These are phyloP conservation scores for Enteromius anoplus DNA, from an alignment of 2,797 vertebrate genomes.

Conservation along the genomic window DNA sequence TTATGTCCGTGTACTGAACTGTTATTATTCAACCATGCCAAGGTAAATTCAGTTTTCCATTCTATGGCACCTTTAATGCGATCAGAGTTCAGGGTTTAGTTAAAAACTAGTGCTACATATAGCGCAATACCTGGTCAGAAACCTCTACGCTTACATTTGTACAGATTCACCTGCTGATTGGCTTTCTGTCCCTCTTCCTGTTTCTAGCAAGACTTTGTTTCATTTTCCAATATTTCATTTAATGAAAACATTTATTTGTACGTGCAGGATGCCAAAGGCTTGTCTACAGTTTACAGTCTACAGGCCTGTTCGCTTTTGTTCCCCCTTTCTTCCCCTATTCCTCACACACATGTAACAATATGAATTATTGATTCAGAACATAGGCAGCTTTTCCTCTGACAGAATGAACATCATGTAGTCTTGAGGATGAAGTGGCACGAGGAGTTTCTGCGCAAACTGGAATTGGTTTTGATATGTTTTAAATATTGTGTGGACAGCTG, in stretches of 20 bases:
- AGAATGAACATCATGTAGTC: not conserved
- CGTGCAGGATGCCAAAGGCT: slow-evolving; percentile 9
- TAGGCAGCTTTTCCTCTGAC: slow-evolving; percentile 9
- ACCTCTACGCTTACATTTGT: slow-evolving; percentile 6
- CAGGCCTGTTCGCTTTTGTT: slow-evolving; percentile 1
- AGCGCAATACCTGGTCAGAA: slow-evolving; percentile 4
- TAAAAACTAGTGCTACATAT: not conserved
- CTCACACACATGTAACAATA: not conserved
- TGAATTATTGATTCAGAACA: slow-evolving; percentile 34
- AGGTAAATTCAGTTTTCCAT: too few relatives aligned
- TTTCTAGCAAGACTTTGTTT: slow-evolving; percentile 1
- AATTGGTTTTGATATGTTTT: not conserved
- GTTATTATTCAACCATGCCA: too few relatives aligned
- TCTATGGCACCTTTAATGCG: too few relatives aligned
- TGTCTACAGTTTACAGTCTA: slow-evolving; percentile 15
- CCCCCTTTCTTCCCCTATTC: not conserved
- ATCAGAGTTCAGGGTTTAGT: not conserved
- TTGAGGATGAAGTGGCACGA: not conserved
- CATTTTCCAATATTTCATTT: slow-evolving; percentile 45
- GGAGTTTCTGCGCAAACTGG: not conserved
- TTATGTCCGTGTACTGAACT: too few relatives aligned
- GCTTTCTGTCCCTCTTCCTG: slow-evolving; percentile 54
- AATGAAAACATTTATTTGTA: slow-evolving; percentile 20
- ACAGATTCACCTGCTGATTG: not conserved
- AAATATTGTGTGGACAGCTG: not conserved